These are phyloP conservation scores for Cantharis lateralis DNA, from an alignment of 2,888 invertebrate genomes.

Conservation along the genomic window DNA sequence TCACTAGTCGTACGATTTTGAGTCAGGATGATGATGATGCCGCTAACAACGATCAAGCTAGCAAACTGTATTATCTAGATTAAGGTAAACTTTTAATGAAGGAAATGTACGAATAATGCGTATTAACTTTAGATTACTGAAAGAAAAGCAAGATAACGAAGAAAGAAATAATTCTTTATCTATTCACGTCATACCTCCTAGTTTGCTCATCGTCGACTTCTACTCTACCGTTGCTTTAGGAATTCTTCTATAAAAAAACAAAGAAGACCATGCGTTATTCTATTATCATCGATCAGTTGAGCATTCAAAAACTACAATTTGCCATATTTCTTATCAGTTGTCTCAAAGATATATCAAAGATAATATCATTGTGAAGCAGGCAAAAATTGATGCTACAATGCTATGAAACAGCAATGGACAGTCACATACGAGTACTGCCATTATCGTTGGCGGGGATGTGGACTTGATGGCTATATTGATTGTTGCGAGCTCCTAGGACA, in stretches of 20 bases:
- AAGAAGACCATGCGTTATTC: constrained; percentile 69
- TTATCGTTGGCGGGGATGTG: too few relatives aligned
- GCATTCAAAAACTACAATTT: too few relatives aligned
- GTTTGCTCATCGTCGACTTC: constrained; percentile 69
- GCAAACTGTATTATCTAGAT: constrained; percentile 70
- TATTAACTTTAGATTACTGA: constrained; percentile 63
- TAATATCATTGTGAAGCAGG: too few relatives aligned
- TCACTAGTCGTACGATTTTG: constrained; percentile 75
- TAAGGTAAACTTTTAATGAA: constrained; percentile 54
- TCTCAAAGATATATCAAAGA: too few relatives aligned
- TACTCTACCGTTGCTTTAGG: constrained; percentile 76
- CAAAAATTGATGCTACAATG: too few relatives aligned
- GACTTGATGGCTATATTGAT: too few relatives aligned
- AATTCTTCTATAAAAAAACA: constrained; percentile 74
- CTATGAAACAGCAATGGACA: too few relatives aligned
- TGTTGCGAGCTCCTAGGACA: too few relatives aligned
- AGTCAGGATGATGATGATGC: constrained; percentile 59
- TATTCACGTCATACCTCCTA: constrained; percentile 54
- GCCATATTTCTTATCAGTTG: too few relatives aligned
- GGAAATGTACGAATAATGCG: background rate
- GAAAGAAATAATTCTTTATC: constrained; percentile 58
- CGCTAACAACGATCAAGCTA: constrained; percentile 50
- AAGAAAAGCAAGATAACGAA: constrained; percentile 78
- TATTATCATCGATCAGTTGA: too few relatives aligned
- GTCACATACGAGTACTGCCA: too few relatives aligned